Base-by-base conservation (phyloP, 2,888 invertebrate species). In the Ectemnius lituratus region DNA sequence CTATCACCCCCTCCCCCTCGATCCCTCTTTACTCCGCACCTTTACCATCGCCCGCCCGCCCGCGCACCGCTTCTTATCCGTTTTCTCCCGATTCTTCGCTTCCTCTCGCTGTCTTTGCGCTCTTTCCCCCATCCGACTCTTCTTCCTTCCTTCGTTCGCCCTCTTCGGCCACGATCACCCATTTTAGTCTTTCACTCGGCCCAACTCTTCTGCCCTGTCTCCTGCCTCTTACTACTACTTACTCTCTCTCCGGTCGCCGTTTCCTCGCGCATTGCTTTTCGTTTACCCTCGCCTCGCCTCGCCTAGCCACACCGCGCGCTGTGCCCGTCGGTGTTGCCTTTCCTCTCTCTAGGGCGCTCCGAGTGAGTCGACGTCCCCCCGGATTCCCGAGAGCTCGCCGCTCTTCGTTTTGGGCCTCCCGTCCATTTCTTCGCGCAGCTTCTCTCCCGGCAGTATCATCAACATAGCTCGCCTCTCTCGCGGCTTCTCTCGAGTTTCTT, bases 391-490 rank as follows among this genome's bases (percentile, higher is more conserved):
- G 23, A 20, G 37, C 66, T 64, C 75, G 57, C 59, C 75, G 70
- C 71, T 72, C 68, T 52, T 68, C 73, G 73, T 77, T 79, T 73
- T 78, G 60, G 58, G 58, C 47, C 80, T 61, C 45, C 63, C 76
- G 70, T 64, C 75, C 62, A 63, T 66, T 75, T 80, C 77, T 81
- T 80, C 78, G 60, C 14, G 20, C 62, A 61, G 27, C 76, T 63
- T 75, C 75, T 75, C 70, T 75, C 75, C 76, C 76, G 70, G 64
- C 75, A 63, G 62, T 70, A 64, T 47, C 75, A 37, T 58, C 66
- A 46, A 67, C 70, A 73, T 76, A 75, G 74, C 70, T 79, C 75
- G 76, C 67, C 49, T 70, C 67, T 73, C 68, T 67, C 74, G 69
- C 65, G 69, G 68, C 65, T 61, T 69, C 75, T 70, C 71, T 62